These are phyloP conservation scores for Fratercula arctica DNA, from an alignment of 2,797 vertebrate genomes.

Conservation along the genomic window DNA sequence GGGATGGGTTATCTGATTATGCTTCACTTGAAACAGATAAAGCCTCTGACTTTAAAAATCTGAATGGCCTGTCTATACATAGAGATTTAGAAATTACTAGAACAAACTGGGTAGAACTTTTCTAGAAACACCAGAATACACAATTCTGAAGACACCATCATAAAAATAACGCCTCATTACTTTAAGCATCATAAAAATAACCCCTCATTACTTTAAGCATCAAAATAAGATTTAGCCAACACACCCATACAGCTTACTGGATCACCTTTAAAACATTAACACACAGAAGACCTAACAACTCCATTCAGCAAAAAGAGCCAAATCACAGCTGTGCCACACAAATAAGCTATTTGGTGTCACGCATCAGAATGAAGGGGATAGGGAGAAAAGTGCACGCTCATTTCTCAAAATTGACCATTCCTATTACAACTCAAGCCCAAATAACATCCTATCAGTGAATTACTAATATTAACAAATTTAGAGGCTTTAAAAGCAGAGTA, in stretches of 20 bases:
- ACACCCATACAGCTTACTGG: neutral
- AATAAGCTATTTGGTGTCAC: neutral
- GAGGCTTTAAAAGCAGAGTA: neutral
- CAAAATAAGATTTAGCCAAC: neutral
- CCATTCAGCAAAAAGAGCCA: neutral
- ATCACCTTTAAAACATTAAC: neutral
- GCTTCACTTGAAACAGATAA: neutral
- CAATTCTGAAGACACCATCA: neutral
- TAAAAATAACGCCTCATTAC: neutral
- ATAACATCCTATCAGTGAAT: neutral
- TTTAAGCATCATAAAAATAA: neutral
- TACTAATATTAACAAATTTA: neutral
- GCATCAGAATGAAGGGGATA: neutral
- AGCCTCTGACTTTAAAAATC: neutral
- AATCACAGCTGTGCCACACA: neutral
- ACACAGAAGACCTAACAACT: neutral
- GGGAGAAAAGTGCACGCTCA: neutral
- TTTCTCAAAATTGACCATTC: neutral
- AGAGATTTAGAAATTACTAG: neutral
- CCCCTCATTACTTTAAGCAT: neutral
- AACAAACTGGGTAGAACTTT: neutral
- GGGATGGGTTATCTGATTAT: neutral
- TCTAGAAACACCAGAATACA: neutral
- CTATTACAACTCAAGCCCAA: neutral
- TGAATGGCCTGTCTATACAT: neutral